Conservation (phyloP, 2,113 vertebrate genomes). For the Centropus bengalensis region DNA sequence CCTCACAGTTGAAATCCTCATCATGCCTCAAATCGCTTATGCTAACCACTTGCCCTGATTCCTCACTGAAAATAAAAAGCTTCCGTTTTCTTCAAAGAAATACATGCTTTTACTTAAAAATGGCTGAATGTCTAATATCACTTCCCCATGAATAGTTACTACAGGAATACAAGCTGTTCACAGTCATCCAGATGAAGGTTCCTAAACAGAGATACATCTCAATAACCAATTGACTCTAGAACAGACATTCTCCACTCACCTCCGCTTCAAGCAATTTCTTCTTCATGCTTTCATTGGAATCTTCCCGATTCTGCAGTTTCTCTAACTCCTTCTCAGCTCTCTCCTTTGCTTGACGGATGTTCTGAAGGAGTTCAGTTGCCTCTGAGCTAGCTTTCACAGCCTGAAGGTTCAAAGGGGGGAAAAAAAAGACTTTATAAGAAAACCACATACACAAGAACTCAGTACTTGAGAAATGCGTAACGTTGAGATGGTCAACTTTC, state of each 20-base stretch:
- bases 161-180: not conserved
- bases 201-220: not conserved
- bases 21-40: not conserved
- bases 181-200: not conserved
- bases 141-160: not conserved
- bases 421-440: not conserved
- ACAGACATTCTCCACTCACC: conserved; percentile 71
- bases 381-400: conserved; percentile 92
- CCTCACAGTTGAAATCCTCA: not conserved
- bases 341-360: conserved; percentile 91
- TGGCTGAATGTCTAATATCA: not conserved
- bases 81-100: not conserved
- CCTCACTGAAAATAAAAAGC: not conserved
- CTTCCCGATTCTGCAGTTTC: conserved; percentile 91
- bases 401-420: conserved; percentile 56
- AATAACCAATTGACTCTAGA: not conserved
- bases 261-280: conserved; percentile 93
- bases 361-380: conserved; percentile 94
- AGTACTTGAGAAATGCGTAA: not conserved
- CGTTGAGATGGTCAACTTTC: not conserved
- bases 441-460: not conserved
- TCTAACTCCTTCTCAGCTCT: conserved; percentile 92
- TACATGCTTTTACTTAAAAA: not conserved
- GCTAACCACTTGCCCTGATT: not conserved
- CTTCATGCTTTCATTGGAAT: conserved; percentile 93